A percentile compares a stretch with the other conserved stretches of the same genome.
phyloP scores from a whole-genome alignment of 35 echinoderm and acorn worm species.

The Apostichopus japonicus region DNA sequence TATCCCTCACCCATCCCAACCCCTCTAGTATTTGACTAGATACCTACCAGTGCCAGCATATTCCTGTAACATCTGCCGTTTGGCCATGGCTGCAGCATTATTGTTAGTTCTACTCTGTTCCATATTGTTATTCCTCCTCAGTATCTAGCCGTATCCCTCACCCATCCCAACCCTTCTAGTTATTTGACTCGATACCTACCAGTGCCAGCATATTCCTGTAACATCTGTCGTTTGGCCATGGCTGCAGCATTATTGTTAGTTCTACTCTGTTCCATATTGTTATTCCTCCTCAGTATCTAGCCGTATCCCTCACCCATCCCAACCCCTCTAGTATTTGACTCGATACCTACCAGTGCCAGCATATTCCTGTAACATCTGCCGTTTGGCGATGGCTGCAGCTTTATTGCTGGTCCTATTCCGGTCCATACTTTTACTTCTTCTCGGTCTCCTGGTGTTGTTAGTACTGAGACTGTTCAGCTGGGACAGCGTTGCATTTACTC shows the following conservation, averaged over 20 bases:
- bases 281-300: slow-evolving; percentile 61
- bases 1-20: too few relatives aligned
- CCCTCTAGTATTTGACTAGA: too few relatives aligned
- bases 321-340: too few relatives aligned
- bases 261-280: slow-evolving; percentile 82
- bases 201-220: slow-evolving; percentile 69
- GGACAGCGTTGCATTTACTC: slow-evolving; percentile 62
- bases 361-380: slow-evolving; percentile 79
- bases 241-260: slow-evolving; percentile 83
- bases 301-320: too few relatives aligned
- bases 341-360: slow-evolving; percentile 37
- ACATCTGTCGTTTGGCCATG: slow-evolving; percentile 73
- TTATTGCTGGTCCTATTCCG: slow-evolving; percentile 91
- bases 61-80: slow-evolving; percentile 74
- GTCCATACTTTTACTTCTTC: slow-evolving; percentile 88
- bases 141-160: too few relatives aligned
- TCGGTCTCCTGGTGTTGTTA: slow-evolving; percentile 52
- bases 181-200: too few relatives aligned
- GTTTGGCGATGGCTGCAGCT: slow-evolving; percentile 67
- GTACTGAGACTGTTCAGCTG: slow-evolving; percentile 43
- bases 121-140: slow-evolving; percentile 78
- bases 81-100: slow-evolving; percentile 73
- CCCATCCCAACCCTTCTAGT: too few relatives aligned
- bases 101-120: slow-evolving; percentile 87
- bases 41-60: neutral